Percentiles rank a stretch among this genome's conserved stretches.
Evolutionary conservation across 2,888 invertebrate genomes (phyloP).

Genomic region (Ormia ochracea): DNA sequence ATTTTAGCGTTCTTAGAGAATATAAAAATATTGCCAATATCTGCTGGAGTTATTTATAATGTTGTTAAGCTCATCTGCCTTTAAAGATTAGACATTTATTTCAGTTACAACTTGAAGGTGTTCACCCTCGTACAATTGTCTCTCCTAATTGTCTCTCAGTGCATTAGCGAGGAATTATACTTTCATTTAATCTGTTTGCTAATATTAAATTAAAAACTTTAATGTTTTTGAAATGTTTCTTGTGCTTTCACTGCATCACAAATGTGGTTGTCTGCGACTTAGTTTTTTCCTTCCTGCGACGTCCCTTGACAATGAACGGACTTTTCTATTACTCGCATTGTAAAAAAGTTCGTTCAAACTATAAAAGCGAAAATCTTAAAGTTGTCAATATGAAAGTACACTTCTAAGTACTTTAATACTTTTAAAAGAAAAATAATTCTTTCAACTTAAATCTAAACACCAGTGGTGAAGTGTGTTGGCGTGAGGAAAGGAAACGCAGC

Average conservation of each 20-base stretch:
- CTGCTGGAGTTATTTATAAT: too few species aligned
- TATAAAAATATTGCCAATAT: too few species aligned
- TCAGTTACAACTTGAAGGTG: too few species aligned
- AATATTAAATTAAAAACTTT: constrained; percentile 18
- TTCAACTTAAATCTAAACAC: background rate
- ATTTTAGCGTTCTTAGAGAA: too few species aligned
- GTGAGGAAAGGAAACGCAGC: too few species aligned
- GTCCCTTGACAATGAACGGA: background rate
- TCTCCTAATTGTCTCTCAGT: constrained; percentile 4
- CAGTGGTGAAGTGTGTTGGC: background rate
- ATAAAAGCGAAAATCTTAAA: background rate
- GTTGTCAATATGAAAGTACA: constrained; percentile 28
- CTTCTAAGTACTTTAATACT: constrained; percentile 26
- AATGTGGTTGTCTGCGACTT: constrained; percentile 10
- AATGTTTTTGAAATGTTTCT: constrained; percentile 8
- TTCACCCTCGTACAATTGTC: constrained; percentile 12
- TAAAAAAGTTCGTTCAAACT: background rate
- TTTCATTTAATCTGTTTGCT: constrained; percentile 14
- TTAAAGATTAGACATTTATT: too few species aligned
- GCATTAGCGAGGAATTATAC: constrained; percentile 24
- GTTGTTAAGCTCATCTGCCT: too few species aligned
- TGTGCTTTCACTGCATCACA: background rate
- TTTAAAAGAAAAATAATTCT: constrained; percentile 33
- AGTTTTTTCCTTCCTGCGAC: background rate
- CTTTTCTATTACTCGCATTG: background rate